These are phyloP conservation scores for Polyodon spathula DNA, from an alignment of 2,113 vertebrate species.

Conservation along the genomic window DNA sequence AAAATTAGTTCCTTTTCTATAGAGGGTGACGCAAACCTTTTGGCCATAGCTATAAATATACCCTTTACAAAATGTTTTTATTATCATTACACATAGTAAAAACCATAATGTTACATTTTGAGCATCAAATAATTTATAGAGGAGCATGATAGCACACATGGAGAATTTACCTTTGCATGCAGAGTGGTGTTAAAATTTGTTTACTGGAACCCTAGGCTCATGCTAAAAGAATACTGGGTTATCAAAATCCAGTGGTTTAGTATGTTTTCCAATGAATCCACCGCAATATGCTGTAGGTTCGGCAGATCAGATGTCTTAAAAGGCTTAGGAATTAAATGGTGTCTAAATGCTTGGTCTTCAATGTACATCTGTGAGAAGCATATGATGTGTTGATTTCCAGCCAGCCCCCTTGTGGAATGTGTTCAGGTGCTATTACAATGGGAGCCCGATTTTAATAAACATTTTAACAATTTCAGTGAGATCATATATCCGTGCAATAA, in stretches of 20 bases:
- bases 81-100: no score
- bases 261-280: not conserved
- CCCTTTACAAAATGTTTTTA: no score
- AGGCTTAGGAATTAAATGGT: not conserved
- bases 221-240: not conserved
- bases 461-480: no score
- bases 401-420: not conserved
- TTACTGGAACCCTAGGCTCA: not conserved
- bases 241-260: not conserved
- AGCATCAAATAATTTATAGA: not conserved
- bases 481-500: no score
- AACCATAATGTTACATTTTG: no score
- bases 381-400: not conserved
- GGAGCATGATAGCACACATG: not conserved
- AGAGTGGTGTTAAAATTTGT: no score
- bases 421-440: not conserved
- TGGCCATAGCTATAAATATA: no score
- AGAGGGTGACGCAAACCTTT: no score
- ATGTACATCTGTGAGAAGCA: slow-evolving; percentile 1
- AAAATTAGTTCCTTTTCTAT: no score
- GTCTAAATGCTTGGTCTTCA: not conserved
- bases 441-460: not conserved
- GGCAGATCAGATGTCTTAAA: slow-evolving; percentile 5
- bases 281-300: slow-evolving; percentile 2
- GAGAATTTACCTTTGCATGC: no score